Base-by-base conservation (phyloP, 1,140 invertebrate species). In the Phenacoccus solenopsis region DNA sequence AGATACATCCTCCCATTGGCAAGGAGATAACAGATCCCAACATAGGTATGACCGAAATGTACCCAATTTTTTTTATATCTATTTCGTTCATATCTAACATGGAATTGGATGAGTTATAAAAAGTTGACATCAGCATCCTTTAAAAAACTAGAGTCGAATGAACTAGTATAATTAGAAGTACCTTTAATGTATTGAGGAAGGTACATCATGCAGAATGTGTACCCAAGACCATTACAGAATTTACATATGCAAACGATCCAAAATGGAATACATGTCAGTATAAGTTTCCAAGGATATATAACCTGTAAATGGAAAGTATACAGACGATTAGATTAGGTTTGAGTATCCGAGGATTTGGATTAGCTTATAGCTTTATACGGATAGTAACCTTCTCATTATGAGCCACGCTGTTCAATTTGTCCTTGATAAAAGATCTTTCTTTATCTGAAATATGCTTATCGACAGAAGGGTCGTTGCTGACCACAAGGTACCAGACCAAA, bases 381-480 rank as follows among this genome's bases (percentile, higher is more conserved):
- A n/a, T n/a, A n/a, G n/a, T n/a, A n/a, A n/a, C n/a, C n/a, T n/a
- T n/a, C n/a, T n/a, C n/a, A n/a, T n/a, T n/a, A n/a, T n/a, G n/a
- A n/a, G n/a, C n/a, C 25, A 28, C 25, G 20, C n/a, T n/a, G 57
- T 77, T 77, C 16, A 80, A 61, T 32, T 74, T 73, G 2, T 72
- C 79, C 76, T 85, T 84, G 75, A 94, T 91, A 74, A 90, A 93
- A 67, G 86, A 84, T 4, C 90, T 78, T 79, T 94, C 92, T n/a
- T 84, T 81, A 35, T 85, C 78, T 0, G 85, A 84, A 70, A 94
- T 93, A 24, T 81, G 80, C 1, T 84, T 83, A 79, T 94, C 91
- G 64, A 85, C 81, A 70, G 87, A 85, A 0, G 92, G 92, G 13
- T 84, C 84, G 72, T 91, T 89, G 49, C 85, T 85, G 0, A 92